A percentile compares a stretch with the other conserved stretches of the same genome.
Evolutionary conservation across 37 sponge, comb jelly and placozoan species (phyloP).

Genomic region (Tethya wilhelma): DNA sequence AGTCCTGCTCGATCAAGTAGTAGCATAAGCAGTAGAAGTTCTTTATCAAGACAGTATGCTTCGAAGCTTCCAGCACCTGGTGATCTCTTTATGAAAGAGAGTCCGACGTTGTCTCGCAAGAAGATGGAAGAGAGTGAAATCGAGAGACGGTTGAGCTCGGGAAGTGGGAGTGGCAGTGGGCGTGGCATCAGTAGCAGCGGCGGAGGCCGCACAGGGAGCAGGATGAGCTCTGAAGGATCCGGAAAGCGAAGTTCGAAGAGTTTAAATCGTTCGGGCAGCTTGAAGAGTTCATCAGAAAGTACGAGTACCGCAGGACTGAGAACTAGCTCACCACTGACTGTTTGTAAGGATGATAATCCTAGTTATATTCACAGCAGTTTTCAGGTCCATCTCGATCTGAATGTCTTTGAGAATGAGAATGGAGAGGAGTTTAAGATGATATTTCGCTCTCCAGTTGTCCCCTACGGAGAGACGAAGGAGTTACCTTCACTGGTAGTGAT

Average conservation of each 20-base stretch:
- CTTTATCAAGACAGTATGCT: not conserved
- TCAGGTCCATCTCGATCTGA: slow-evolving; percentile 52
- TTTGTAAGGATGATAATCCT: slow-evolving; percentile 52
- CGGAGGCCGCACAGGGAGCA: not conserved
- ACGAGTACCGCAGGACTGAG: not conserved
- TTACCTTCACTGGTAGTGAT: slow-evolving; percentile 24
- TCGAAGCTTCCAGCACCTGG: not conserved
- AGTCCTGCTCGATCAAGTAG: no score
- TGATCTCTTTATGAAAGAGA: not conserved
- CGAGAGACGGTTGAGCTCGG: not conserved
- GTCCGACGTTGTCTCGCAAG: not conserved
- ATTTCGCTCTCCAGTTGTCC: slow-evolving; percentile 33
- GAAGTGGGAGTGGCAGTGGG: slow-evolving; percentile 1
- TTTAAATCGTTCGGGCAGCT: slow-evolving; percentile 12
- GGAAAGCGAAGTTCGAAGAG: not conserved
- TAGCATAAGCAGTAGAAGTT: no score
- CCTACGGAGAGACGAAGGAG: slow-evolving; percentile 14
- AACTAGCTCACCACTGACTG: slow-evolving; percentile 2
- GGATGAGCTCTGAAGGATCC: not conserved
- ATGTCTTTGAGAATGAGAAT: slow-evolving; percentile 48
- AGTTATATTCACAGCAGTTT: slow-evolving; percentile 61
- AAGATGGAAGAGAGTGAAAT: not conserved
- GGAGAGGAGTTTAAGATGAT: slow-evolving; percentile 60
- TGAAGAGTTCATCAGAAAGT: not conserved
- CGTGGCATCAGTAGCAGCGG: not conserved